Percentiles rank a stretch among this genome's conserved stretches.
These are phyloP conservation scores for Spicauda simplicius DNA, from an alignment of 2,888 invertebrate species.

Conservation along the genomic window DNA sequence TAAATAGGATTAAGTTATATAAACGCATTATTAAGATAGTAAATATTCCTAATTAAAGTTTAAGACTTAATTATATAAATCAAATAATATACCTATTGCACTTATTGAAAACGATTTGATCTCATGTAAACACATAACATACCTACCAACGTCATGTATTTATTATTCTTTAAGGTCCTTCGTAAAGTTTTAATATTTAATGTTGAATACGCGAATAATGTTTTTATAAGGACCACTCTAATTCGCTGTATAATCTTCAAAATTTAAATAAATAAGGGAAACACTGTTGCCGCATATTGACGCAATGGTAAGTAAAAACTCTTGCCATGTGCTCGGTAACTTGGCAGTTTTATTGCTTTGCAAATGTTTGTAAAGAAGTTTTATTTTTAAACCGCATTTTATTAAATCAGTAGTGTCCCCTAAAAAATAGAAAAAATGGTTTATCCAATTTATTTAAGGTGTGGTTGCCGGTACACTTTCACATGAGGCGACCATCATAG, in stretches of 20 bases:
- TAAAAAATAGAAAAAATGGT: no score
- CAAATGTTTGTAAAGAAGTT: not conserved
- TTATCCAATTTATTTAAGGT: no score
- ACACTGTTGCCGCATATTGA: slow-evolving; percentile 6
- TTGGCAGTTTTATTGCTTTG: slow-evolving; percentile 10
- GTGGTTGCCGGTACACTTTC: no score
- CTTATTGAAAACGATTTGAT: not conserved
- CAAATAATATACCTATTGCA: not conserved
- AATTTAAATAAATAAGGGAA: not conserved
- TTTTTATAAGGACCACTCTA: not conserved
- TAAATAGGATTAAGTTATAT: no score
- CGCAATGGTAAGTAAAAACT: slow-evolving; percentile 13
- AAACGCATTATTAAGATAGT: no score
- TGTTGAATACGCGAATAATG: not conserved
- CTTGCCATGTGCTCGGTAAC: not conserved
- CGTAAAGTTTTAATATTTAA: not conserved
- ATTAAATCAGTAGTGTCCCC: not conserved
- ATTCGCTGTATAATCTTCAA: not conserved
- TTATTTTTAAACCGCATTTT: slow-evolving; percentile 1
- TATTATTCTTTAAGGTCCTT: not conserved
- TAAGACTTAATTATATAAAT: no score
- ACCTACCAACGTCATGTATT: not conserved
- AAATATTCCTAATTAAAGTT: no score
- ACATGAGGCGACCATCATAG: no score
- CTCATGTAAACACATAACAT: not conserved